Evolutionary conservation across 1,140 invertebrate species (phyloP).

Genomic region (Rhyacophila brunnea): DNA sequence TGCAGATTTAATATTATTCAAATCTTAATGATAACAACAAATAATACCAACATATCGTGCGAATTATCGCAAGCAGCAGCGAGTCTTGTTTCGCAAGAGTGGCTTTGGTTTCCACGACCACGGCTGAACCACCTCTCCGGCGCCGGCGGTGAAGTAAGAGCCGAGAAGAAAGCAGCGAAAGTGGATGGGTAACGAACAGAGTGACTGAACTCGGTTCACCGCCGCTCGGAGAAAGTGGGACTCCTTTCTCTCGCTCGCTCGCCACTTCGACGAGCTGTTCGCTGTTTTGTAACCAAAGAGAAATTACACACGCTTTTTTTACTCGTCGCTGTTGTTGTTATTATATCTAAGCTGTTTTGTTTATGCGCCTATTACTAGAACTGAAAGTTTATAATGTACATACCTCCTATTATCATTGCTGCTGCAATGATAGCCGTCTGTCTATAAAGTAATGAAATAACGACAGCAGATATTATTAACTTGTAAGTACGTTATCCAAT

Average conservation of each 20-base stretch:
- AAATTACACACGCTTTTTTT: constrained; percentile 23
- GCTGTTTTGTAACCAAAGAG: constrained; percentile 29
- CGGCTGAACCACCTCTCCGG: neutral
- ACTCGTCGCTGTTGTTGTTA: too few relatives aligned
- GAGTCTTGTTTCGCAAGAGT: neutral
- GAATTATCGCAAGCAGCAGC: neutral
- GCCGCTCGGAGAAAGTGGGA: constrained; percentile 29
- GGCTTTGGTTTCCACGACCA: constrained; percentile 12
- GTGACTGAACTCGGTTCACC: constrained; percentile 9
- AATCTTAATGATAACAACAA: too few relatives aligned
- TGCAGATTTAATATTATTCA: too few relatives aligned
- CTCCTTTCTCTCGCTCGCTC: constrained; percentile 29
- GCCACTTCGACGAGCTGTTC: constrained; percentile 8
- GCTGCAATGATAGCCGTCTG: too few relatives aligned
- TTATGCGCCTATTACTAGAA: too few relatives aligned
- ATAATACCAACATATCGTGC: too few relatives aligned
- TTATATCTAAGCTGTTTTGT: too few relatives aligned
- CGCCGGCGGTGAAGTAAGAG: constrained; percentile 1
- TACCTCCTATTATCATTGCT: too few relatives aligned
- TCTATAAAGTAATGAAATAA: too few relatives aligned
- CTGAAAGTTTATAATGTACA: too few relatives aligned
- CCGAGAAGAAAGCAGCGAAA: constrained; percentile 33
- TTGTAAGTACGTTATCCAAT: too few relatives aligned
- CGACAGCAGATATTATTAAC: too few relatives aligned
- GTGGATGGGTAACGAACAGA: constrained; percentile 7